These are phyloP conservation scores for Meiosimyza platycephala DNA, from an alignment of 2,888 invertebrate genomes.

Conservation along the genomic window DNA sequence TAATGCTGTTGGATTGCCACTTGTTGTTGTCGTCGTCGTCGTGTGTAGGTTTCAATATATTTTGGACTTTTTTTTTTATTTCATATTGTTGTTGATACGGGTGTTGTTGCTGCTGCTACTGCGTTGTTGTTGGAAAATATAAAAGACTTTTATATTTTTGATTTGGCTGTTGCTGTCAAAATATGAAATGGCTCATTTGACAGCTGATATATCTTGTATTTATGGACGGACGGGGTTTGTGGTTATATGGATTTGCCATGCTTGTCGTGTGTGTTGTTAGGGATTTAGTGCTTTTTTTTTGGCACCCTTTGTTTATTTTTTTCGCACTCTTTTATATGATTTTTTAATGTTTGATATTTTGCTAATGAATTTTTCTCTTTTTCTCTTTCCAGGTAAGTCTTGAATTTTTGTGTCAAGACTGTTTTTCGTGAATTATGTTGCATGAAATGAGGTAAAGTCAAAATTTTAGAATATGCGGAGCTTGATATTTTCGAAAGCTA, in stretches of 20 bases:
- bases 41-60: too few relatives aligned
- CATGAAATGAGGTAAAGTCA: not conserved
- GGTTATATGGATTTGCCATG: not conserved
- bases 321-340: not conserved
- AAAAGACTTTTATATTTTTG: too few relatives aligned
- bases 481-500: not conserved
- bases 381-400: slow-evolving; percentile 30
- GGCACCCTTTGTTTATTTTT: not conserved
- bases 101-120: not conserved
- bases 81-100: too few relatives aligned
- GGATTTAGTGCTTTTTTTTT: too few relatives aligned
- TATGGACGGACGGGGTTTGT: too few relatives aligned
- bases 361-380: slow-evolving; percentile 18
- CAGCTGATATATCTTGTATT: slow-evolving; percentile 13
- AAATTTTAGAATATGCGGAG: not conserved
- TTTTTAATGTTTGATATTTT: not conserved
- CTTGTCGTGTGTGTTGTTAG: too few relatives aligned
- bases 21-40: slow-evolving; percentile 10
- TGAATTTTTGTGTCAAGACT: not conserved
- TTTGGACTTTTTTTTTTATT: too few relatives aligned
- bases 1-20: not conserved
- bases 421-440: not conserved
- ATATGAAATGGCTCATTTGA: slow-evolving; percentile 21
- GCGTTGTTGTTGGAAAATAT: not conserved
- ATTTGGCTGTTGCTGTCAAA: slow-evolving; percentile 12